Percentiles rank a stretch among this genome's conserved stretches.
Conservation (phyloP, 2,797 vertebrate species). For the Leptoclinus maculatus region DNA sequence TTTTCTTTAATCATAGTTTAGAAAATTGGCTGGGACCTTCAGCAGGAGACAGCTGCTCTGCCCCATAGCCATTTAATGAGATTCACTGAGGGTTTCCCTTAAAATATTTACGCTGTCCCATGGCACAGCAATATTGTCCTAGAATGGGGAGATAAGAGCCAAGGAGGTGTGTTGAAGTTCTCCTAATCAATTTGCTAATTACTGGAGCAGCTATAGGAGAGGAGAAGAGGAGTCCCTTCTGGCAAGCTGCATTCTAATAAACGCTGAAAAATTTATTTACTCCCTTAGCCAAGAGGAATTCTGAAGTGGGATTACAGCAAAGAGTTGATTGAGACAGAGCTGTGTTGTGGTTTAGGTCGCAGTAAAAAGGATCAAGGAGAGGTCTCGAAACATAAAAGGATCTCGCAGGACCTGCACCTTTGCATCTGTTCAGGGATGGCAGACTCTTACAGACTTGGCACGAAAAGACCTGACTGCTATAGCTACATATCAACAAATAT, state of each 20-base stretch:
- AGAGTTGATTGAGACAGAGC: slow-evolving; percentile 79
- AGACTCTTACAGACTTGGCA: slow-evolving; percentile 72
- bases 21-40: slow-evolving; percentile 86
- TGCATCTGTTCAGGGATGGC: slow-evolving; percentile 74
- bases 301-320: slow-evolving; percentile 82
- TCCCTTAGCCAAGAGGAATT: slow-evolving; percentile 81
- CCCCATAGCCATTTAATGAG: slow-evolving; percentile 85
- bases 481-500: slow-evolving; percentile 75
- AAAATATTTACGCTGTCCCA: slow-evolving; percentile 88
- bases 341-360: slow-evolving; percentile 72
- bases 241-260: slow-evolving; percentile 86
- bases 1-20: slow-evolving; percentile 90
- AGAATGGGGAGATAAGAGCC: slow-evolving; percentile 85
- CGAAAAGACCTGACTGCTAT: slow-evolving; percentile 74
- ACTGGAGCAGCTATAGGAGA: slow-evolving; percentile 84
- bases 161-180: slow-evolving; percentile 86
- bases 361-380: slow-evolving; percentile 72
- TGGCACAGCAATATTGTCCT: slow-evolving; percentile 84
- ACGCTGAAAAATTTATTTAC: slow-evolving; percentile 87
- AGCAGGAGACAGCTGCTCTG: slow-evolving; percentile 83
- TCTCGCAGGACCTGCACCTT: slow-evolving; percentile 77
- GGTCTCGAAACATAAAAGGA: slow-evolving; percentile 79
- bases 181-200: slow-evolving; percentile 90
- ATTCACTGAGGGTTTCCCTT: slow-evolving; percentile 85
- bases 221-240: slow-evolving; percentile 83